Conservation (phyloP, 2,797 vertebrate species). For the Argyrosomus regius region DNA sequence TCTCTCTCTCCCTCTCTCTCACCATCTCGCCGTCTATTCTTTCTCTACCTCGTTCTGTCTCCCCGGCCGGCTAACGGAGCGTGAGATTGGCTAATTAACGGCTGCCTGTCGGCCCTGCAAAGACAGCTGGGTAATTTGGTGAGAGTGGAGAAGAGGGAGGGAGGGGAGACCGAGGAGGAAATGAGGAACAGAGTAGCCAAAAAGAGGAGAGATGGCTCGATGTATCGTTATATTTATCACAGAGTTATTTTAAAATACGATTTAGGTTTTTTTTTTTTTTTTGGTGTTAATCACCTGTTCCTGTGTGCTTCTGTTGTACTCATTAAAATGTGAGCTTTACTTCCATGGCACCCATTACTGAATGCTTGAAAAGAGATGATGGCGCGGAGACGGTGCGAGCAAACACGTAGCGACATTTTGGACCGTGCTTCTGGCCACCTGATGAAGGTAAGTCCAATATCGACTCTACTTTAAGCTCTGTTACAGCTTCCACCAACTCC, state of each 20-base stretch:
- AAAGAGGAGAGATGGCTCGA: constrained; percentile 32
- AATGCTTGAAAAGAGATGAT: neutral
- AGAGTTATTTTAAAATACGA: constrained; percentile 32
- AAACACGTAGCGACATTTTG: neutral
- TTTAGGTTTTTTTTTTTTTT: neutral
- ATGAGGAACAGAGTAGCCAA: constrained; percentile 39
- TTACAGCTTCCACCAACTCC: too few relatives aligned
- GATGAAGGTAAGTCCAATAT: neutral
- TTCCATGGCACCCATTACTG: neutral
- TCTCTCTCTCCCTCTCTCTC: constrained; percentile 32
- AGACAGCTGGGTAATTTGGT: constrained; percentile 84
- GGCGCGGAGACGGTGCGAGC: neutral
- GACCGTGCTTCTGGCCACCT: too few relatives aligned
- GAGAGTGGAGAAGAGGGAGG: constrained; percentile 47
- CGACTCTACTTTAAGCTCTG: too few relatives aligned
- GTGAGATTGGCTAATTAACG: constrained; percentile 86
- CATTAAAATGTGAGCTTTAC: neutral
- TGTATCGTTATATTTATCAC: constrained; percentile 32
- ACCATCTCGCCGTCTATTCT: constrained; percentile 63
- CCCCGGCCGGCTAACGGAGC: constrained; percentile 78
- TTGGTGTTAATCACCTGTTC: constrained; percentile 29
- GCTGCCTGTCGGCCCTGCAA: constrained; percentile 80
- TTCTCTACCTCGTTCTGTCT: constrained; percentile 73
- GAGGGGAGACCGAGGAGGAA: constrained; percentile 44
- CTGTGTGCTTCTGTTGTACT: neutral